Conservation (phyloP, 2,797 vertebrate genomes). For the Pterois miles region DNA sequence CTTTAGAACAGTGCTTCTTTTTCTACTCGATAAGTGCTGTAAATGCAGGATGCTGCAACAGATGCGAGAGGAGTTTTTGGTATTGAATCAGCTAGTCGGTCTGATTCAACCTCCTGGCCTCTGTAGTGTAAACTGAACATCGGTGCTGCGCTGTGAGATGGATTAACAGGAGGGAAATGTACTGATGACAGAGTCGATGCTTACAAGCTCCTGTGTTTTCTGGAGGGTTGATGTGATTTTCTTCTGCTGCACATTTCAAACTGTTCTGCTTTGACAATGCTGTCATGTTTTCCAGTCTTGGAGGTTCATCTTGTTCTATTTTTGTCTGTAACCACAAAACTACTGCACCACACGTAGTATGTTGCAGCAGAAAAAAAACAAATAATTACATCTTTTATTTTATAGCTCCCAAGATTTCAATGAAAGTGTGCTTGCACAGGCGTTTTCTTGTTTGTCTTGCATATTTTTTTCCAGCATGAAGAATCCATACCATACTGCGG, state of each 20-base stretch:
- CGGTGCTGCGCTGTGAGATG: conserved; percentile 31
- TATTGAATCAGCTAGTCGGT: not conserved
- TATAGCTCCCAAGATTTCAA: conserved; percentile 45
- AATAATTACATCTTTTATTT: conserved; percentile 45
- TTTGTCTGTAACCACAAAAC: conserved; percentile 15
- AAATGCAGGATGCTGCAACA: not conserved
- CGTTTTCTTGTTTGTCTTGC: conserved; percentile 48
- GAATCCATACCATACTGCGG: conserved; percentile 53
- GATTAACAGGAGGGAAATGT: conserved; percentile 43
- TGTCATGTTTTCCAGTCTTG: conserved; percentile 3
- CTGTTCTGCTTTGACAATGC: conserved; percentile 26
- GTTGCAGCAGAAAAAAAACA: conserved; percentile 11
- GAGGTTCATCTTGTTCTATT: not conserved
- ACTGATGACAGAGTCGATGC: conserved; percentile 39
- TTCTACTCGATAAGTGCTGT: not conserved
- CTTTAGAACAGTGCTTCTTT: conserved; percentile 1
- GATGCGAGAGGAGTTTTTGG: conserved; percentile 14
- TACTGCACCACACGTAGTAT: conserved; percentile 8
- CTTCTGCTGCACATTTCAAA: conserved; percentile 24
- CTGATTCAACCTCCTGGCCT: conserved; percentile 12
- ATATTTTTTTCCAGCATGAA: conserved; percentile 44
- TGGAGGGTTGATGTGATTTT: conserved; percentile 30
- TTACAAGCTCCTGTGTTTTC: conserved; percentile 33
- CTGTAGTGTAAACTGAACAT: conserved; percentile 1
- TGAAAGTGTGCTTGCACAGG: conserved; percentile 32